Base-by-base conservation (phyloP, 1,140 invertebrate species). In the Apocrypta bakeri region DNA sequence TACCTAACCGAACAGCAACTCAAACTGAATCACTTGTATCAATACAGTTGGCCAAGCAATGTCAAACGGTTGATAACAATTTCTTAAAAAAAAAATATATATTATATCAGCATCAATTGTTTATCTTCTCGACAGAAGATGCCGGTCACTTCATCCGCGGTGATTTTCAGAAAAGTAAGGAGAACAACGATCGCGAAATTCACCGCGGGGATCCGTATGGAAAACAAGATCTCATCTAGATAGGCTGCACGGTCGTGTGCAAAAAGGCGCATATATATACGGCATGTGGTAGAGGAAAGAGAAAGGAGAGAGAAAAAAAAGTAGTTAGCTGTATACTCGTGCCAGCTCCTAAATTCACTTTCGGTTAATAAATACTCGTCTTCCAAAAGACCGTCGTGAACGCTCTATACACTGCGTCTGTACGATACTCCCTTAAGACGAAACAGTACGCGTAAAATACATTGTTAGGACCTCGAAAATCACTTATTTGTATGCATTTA, bases 211-310 rank as follows among this genome's bases (percentile, higher is more conserved):
- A 87, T 86, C 86, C 87, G 68, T 75, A 88, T 81, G 87, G 88
- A 88, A 89, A 90, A 89, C 88, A 86, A 91, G 90, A 91, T 91
- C 89, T 91, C 90, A 91, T 91, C 90, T 90, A 91, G 90, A 91
- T 91, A 91, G 86, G 83, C 74, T 66, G 21, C n/a, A 7, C 61
- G 56, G 9, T 21, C 2, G 9, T 25, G 33, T 79, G 63, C 33
- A 66, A 81, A 81, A 75, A 74, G 17, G 25, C 33, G 33, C 33
- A 37, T 42, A 71, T 24, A n/a, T n/a, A 48, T 71, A 66, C 69
- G 64, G 27, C 29, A 33, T 56, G 74, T 40, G 25, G 63, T 8
- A 27, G 37, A 66, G 74, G 79, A 84, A 66, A 83, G 71, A 81
- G 56, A 79, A 83, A 83, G 29, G 64, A 83, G 73, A 72, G 84